Conservation (phyloP, 1,140 invertebrate species). For the Elymnias hypermnestra region DNA sequence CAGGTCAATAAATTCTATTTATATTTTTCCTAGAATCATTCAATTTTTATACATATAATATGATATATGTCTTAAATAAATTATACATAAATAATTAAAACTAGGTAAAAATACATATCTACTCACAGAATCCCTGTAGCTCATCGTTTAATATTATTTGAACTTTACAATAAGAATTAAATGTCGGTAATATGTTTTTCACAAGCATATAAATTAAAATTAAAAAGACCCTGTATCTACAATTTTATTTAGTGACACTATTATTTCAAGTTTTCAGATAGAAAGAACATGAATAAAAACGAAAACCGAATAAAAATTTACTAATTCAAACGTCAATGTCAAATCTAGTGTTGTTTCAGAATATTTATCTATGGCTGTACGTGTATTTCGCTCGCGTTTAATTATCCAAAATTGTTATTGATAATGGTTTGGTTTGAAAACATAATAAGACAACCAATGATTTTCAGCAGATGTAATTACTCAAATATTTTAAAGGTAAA, state of each 20-base stretch:
- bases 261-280: constrained; percentile 2
- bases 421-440: too few species aligned
- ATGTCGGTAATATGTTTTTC: too few species aligned
- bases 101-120: constrained; percentile 10
- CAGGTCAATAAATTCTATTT: constrained; percentile 27
- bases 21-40: constrained; percentile 1
- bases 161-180: too few species aligned
- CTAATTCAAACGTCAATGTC: neutral
- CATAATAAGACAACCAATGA: too few species aligned
- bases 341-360: neutral
- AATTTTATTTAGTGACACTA: too few species aligned
- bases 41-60: constrained; percentile 1
- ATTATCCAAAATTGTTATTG: too few species aligned
- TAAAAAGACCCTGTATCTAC: too few species aligned
- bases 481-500: too few species aligned
- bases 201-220: neutral
- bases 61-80: neutral
- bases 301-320: neutral
- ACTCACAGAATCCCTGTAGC: constrained; percentile 65
- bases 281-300: constrained; percentile 1
- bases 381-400: too few species aligned
- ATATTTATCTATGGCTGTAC: neutral
- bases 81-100: constrained; percentile 15
- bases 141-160: constrained; percentile 38
- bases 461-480: too few species aligned